phyloP scores from a whole-genome alignment of 2,113 vertebrate species.

The Sakesphorus luctuosus region DNA sequence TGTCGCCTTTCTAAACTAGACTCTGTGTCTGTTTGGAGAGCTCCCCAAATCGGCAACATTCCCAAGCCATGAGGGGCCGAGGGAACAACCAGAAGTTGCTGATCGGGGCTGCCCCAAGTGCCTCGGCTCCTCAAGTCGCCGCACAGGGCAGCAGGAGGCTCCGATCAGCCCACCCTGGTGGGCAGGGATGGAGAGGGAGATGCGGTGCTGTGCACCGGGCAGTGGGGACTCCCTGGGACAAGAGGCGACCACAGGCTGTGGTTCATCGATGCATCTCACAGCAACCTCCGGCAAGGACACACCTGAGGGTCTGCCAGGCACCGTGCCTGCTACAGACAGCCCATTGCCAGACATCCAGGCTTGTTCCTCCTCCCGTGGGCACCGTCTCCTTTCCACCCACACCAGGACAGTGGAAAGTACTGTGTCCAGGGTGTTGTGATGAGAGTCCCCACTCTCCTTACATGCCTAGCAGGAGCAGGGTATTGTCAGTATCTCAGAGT shows the following conservation, averaged over 20 bases:
- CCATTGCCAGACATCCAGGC: background rate
- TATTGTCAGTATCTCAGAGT: background rate
- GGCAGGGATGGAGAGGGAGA: background rate
- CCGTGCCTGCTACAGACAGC: background rate
- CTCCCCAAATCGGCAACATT: background rate
- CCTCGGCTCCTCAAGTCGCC: fast-evolving
- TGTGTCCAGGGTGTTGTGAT: fast-evolving
- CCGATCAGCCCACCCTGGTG: fast-evolving
- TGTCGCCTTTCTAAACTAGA: background rate
- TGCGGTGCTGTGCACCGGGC: fast-evolving
- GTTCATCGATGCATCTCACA: background rate
- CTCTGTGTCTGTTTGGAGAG: background rate
- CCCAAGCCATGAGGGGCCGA: fast-evolving
- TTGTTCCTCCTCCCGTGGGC: background rate
- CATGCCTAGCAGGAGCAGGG: background rate
- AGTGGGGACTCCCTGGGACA: background rate
- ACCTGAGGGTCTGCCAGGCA: background rate
- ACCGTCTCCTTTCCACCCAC: background rate
- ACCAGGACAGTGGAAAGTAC: background rate
- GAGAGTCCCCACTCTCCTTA: background rate
- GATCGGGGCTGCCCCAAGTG: background rate
- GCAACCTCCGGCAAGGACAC: background rate
- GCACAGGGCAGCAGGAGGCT: background rate
- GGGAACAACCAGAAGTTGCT: background rate
- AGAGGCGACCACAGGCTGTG: background rate